phyloP scores from a whole-genome alignment of 64 coral and sea anemone genomes.

The Orbicella faveolata region DNA sequence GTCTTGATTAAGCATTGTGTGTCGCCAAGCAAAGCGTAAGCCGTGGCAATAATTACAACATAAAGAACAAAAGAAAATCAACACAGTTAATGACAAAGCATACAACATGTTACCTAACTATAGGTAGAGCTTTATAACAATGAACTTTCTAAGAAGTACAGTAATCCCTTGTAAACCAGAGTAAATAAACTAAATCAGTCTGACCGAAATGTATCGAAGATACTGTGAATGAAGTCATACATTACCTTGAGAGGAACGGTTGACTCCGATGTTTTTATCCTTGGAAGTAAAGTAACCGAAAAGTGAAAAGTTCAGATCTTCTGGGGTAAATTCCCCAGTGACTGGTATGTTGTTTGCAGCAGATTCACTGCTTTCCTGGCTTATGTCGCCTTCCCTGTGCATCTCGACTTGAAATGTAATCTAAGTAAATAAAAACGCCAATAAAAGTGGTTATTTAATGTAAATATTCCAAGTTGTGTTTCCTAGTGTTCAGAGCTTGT shows the following conservation, averaged over 20 bases:
- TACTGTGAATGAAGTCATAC: background rate
- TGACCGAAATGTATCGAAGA: background rate
- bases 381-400: background rate
- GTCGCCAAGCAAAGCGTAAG: constrained; percentile 6
- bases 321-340: constrained; percentile 21
- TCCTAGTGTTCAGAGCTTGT: constrained; percentile 3
- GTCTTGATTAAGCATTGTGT: constrained; percentile 23
- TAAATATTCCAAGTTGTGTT: constrained; percentile 7
- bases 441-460: background rate
- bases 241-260: constrained; percentile 7
- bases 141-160: constrained; percentile 13
- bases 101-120: constrained; percentile 34
- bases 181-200: constrained; percentile 15
- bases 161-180: background rate
- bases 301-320: constrained; percentile 30
- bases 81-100: constrained; percentile 11
- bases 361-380: background rate
- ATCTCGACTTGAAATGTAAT: background rate
- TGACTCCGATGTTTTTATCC: constrained; percentile 1
- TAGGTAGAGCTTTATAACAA: constrained; percentile 7
- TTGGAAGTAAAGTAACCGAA: constrained; percentile 38
- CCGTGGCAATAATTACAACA: constrained; percentile 44
- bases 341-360: background rate
- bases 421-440: background rate
- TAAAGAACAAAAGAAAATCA: constrained; percentile 41